phyloP scores from a whole-genome alignment of 2,797 vertebrate species.

The Cyclopterus lumpus region DNA sequence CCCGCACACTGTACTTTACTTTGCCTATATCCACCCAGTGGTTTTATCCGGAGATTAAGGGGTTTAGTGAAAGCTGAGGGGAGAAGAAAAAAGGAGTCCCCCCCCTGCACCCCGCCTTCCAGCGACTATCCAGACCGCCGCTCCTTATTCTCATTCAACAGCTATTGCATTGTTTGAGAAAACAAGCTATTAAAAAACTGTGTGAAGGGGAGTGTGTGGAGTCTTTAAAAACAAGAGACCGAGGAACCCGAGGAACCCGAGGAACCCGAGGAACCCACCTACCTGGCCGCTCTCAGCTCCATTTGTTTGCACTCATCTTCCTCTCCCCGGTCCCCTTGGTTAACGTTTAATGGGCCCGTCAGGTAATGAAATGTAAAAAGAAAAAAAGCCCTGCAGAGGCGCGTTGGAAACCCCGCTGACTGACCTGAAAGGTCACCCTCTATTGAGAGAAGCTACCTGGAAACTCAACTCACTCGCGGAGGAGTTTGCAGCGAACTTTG shows the following conservation, averaged over 20 bases:
- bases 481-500: neutral
- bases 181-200: conserved; percentile 39
- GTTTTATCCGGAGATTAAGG: conserved; percentile 65
- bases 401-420: conserved; percentile 19
- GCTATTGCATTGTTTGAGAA: conserved; percentile 66
- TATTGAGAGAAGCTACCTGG: too few relatives aligned
- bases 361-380: conserved; percentile 69
- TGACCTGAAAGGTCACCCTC: too few relatives aligned
- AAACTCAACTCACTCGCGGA: neutral
- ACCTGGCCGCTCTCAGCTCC: conserved; percentile 61
- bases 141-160: conserved; percentile 59
- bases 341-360: conserved; percentile 80
- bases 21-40: conserved; percentile 45
- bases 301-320: conserved; percentile 72
- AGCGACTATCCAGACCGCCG: conserved; percentile 51
- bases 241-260: conserved; percentile 13
- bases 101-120: conserved; percentile 53
- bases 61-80: conserved; percentile 59
- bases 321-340: conserved; percentile 59
- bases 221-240: too few relatives aligned
- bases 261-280: too few relatives aligned
- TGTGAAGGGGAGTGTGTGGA: neutral
- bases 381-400: conserved; percentile 52
- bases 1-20: conserved; percentile 59
- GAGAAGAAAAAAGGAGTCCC: conserved; percentile 27